A percentile compares a stretch with the other conserved stretches of the same genome.
Conservation (phyloP, 2,113 vertebrate species). For the Rhinoderma darwinii region DNA sequence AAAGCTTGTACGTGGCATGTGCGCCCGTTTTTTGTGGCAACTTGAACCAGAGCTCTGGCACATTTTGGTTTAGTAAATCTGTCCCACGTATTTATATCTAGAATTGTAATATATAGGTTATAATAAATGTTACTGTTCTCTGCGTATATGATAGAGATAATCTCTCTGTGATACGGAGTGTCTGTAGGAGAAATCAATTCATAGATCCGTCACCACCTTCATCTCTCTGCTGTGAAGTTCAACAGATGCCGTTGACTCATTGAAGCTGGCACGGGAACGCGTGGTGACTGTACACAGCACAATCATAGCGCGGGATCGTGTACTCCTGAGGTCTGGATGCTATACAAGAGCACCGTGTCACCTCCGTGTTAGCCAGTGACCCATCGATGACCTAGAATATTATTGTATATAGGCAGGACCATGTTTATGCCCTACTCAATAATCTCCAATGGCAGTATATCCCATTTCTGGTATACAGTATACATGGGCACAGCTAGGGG, state of each 20-base stretch:
- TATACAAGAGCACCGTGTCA: neutral
- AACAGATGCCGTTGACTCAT: slow-evolving; percentile 40
- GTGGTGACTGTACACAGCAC: slow-evolving; percentile 34
- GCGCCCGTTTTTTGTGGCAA: no score
- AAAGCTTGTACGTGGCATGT: no score
- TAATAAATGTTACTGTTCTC: neutral
- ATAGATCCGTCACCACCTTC: neutral
- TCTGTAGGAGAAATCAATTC: neutral
- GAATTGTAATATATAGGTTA: no score
- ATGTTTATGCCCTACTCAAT: no score
- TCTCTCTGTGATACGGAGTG: neutral
- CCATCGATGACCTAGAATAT: neutral
- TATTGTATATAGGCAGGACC: neutral
- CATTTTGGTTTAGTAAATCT: no score
- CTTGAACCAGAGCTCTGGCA: no score
- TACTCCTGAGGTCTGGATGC: neutral
- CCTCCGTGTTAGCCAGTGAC: neutral
- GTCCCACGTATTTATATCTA: no score
- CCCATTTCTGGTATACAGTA: neutral
- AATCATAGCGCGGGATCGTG: neutral
- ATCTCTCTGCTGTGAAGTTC: neutral
- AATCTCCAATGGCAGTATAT: neutral
- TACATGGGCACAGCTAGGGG: neutral
- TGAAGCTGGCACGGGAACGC: slow-evolving; percentile 16
- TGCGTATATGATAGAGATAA: neutral